A percentile compares a stretch with the other conserved stretches of the same genome.
phyloP scores from a whole-genome alignment of 1,140 invertebrate genomes.

The Radopholus similis region DNA sequence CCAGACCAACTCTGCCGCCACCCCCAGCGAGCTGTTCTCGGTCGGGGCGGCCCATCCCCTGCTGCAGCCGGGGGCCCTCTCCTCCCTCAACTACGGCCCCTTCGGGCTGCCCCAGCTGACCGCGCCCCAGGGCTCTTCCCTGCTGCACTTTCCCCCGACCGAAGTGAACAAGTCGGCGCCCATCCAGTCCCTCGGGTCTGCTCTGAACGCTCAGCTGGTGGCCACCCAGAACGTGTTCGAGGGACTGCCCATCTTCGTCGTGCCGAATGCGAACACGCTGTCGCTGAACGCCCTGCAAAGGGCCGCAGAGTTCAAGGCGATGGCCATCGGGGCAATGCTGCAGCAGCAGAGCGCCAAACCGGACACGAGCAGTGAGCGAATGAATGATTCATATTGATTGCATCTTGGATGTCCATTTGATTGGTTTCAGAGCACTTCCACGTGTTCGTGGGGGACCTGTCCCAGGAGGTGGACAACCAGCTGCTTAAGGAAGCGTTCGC shows the following conservation, averaged over 20 bases:
- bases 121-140: neutral
- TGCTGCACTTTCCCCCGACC: constrained; percentile 1
- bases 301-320: constrained; percentile 28
- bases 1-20: neutral
- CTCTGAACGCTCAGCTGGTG: neutral
- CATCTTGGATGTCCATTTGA: too few relatives aligned
- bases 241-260: constrained; percentile 29
- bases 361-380: constrained; percentile 37
- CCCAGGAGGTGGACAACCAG: constrained; percentile 94
- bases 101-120: constrained; percentile 9
- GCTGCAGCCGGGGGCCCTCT: neutral
- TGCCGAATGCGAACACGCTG: constrained; percentile 26
- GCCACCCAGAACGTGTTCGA: neutral
- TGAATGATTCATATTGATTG: constrained; percentile 4
- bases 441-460: constrained; percentile 97
- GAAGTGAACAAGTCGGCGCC: neutral
- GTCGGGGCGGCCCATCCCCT: neutral
- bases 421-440: constrained; percentile 75
- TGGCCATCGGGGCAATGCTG: constrained; percentile 12
- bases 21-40: neutral
- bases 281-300: constrained; percentile 30
- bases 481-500: constrained; percentile 89
- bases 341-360: constrained; percentile 24
- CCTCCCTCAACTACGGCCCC: constrained; percentile 8
- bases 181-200: neutral